Base-by-base conservation (phyloP, 2,113 vertebrate species). In the Ceyx melanurus region DNA sequence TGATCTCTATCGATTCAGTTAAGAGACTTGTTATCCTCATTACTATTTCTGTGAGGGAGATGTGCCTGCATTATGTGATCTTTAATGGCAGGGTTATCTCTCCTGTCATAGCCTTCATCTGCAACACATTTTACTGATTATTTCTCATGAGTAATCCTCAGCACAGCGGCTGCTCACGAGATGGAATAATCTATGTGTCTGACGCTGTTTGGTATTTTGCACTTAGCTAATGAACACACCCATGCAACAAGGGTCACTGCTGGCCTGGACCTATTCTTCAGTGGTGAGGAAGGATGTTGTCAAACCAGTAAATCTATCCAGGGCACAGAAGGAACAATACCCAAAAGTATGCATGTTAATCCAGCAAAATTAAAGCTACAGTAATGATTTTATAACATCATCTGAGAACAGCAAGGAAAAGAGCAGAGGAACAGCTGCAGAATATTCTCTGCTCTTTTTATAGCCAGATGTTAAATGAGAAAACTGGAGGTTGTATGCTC, bases 1-100 rank as follows among this genome's bases (percentile, higher is more conserved):
- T 82, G 94, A 95, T 97, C 92, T 86, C 81, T 94, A 94, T 95
- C 11, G 94, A 93, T 91, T 94, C 81, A 56, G 53, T 83, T 95
- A 91, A 92, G 84, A 95, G 84, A 68, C 37, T 45, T 65, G 50
- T 72, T 51, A 60, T 82, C 82, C 90, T 77, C 5, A 3, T 89
- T 91, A 72, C 81, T 91, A 73, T 79, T 94, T 88, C 65, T 84
- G 82, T 29, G 68, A 70, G 86, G 76, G 66, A 65, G 29, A 71
- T 9, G 10, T 60, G 5, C 57, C 79, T 77, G 51, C 83, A 78
- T 60, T 82, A 45, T 0, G 3, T 43, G 28, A 73, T 75, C 53
- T 79, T 74, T 81, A 91, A 85, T 48, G 56, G 60, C 75, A 60
- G 51, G 48, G 78, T 92, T 94, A 29, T 91, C 87, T 94, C 76